Evolutionary conservation across 2,797 vertebrate species (phyloP).

Genomic region (Lepilemur septentrionalis): DNA sequence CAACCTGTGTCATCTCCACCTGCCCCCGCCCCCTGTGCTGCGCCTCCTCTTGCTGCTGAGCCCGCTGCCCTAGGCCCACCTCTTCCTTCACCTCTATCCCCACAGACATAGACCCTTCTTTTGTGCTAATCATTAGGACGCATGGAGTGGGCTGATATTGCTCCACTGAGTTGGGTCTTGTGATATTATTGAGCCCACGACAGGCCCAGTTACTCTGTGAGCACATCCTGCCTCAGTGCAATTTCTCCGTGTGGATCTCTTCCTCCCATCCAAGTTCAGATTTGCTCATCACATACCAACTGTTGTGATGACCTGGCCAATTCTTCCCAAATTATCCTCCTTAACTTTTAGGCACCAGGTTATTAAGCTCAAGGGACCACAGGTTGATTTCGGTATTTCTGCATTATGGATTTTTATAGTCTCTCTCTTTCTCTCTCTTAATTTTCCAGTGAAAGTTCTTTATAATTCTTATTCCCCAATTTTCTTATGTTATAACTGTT

Average conservation of each 20-base stretch:
- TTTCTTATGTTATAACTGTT: not conserved
- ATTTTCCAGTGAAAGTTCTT: not conserved
- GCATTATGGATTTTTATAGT: not conserved
- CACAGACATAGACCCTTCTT: not conserved
- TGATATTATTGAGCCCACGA: not conserved
- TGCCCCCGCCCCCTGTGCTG: not conserved
- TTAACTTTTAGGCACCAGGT: not conserved
- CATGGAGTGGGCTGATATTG: not conserved
- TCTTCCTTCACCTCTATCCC: not conserved
- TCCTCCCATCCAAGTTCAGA: not conserved
- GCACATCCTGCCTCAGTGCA: not conserved
- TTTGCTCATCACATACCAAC: not conserved
- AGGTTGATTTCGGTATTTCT: not conserved
- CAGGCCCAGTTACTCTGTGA: not conserved
- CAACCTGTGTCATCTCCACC: not conserved
- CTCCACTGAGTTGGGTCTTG: not conserved
- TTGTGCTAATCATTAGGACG: not conserved
- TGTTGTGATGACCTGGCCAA: not conserved
- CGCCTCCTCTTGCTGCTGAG: not conserved
- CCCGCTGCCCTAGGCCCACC: not conserved
- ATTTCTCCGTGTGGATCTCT: not conserved
- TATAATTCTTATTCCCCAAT: not conserved
- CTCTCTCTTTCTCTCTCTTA: not conserved
- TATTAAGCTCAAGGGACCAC: not conserved
- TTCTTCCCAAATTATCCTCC: not conserved